phyloP scores from a whole-genome alignment of 2,113 vertebrate genomes.

The Poecilia latipinna region DNA sequence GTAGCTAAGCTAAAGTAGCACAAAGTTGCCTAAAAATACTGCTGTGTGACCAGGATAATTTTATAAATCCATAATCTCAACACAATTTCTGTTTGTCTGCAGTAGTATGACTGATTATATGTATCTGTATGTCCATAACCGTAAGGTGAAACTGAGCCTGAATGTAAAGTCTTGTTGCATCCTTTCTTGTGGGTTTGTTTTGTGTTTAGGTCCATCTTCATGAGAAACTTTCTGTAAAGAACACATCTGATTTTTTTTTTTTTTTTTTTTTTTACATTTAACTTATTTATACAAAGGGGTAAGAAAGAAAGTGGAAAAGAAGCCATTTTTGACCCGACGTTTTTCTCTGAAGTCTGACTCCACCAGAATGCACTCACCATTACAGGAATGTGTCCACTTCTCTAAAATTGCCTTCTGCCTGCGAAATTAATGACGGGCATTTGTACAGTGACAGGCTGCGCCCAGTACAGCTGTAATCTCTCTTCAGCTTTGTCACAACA shows the following conservation, averaged over 20 bases:
- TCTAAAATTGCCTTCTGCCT: conserved; percentile 68
- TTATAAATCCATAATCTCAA: no score
- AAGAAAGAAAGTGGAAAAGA: not conserved
- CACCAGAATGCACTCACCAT: conserved; percentile 44
- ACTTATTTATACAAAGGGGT: not conserved
- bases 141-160: no score
- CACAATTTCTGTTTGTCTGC: no score
- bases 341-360: conserved; percentile 37
- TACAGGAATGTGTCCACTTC: conserved; percentile 65
- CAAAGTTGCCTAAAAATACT: no score
- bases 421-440: conserved; percentile 74
- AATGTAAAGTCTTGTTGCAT: no score
- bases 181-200: no score
- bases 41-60: no score
- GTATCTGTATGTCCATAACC: no score
- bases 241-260: not conserved
- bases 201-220: not conserved
- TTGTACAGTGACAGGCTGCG: conserved; percentile 70
- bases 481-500: conserved; percentile 48
- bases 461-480: conserved; percentile 73
- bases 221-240: not conserved
- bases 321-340: conserved; percentile 43
- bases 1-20: no score
- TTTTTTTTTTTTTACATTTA: not conserved
- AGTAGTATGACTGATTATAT: no score